These are phyloP conservation scores for Oscheius sp. DNA, from an alignment of 2,888 invertebrate species.

Conservation along the genomic window DNA sequence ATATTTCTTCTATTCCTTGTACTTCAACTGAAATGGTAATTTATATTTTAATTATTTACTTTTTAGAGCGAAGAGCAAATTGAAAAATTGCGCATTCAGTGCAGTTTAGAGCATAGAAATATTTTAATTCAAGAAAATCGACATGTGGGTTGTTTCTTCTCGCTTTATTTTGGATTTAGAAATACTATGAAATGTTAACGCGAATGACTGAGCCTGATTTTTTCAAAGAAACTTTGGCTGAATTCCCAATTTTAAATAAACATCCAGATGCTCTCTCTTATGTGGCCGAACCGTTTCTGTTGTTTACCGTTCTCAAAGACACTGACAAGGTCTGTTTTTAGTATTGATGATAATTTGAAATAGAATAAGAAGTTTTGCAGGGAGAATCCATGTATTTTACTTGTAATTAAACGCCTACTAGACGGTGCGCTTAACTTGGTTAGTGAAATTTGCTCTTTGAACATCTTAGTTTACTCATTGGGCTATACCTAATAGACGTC, in stretches of 20 bases:
- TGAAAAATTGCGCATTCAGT: background rate
- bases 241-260: constrained; percentile 6
- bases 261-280: constrained; percentile 4
- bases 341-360: too few species aligned
- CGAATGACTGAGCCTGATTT: background rate
- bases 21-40: background rate
- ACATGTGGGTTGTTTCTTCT: background rate
- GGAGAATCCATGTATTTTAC: background rate
- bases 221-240: background rate
- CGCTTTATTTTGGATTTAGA: background rate
- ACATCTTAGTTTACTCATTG: background rate
- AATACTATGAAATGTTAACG: background rate
- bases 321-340: background rate
- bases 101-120: background rate
- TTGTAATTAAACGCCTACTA: background rate
- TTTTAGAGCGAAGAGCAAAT: constrained; percentile 2
- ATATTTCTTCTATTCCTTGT: background rate
- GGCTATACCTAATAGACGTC: background rate
- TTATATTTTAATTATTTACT: background rate
- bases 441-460: background rate
- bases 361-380: background rate
- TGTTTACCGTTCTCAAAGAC: background rate
- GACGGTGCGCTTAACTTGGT: background rate
- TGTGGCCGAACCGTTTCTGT: constrained; percentile 15
- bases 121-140: background rate